Conservation (phyloP, 2,888 invertebrate species). For the Acleris holmiana region DNA sequence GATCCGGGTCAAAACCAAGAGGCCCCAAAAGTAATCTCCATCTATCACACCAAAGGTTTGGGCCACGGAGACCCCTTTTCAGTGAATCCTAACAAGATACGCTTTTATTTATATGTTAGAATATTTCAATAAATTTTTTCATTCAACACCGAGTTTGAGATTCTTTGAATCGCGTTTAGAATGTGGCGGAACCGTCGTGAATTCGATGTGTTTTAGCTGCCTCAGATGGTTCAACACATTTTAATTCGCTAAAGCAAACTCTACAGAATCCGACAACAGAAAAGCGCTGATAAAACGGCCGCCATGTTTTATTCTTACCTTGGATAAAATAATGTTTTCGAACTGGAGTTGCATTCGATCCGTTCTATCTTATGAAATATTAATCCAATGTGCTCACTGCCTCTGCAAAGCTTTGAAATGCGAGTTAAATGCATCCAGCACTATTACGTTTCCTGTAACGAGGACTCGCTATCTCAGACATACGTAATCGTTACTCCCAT, state of each 20-base stretch:
- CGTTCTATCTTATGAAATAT: constrained; percentile 24
- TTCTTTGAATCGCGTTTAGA: constrained; percentile 24
- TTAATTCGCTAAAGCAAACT: constrained; percentile 48
- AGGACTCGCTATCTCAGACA: no score
- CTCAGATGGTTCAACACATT: constrained; percentile 39
- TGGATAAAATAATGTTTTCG: constrained; percentile 56
- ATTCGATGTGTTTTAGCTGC: neutral
- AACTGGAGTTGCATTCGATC: constrained; percentile 43
- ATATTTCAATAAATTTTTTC: constrained; percentile 50
- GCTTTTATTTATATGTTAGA: constrained; percentile 48
- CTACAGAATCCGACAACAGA: constrained; percentile 41
- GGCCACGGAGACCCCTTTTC: constrained; percentile 44
- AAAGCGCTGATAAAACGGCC: constrained; percentile 38
- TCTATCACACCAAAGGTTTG: constrained; percentile 49
- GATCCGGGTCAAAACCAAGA: constrained; percentile 50
- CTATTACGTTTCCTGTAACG: no score
- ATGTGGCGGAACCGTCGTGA: constrained; percentile 1
- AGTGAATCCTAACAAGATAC: constrained; percentile 50
- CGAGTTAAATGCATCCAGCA: constrained; percentile 6
- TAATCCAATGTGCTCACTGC: constrained; percentile 19
- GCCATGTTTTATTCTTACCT: constrained; percentile 55
- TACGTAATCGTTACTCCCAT: no score
- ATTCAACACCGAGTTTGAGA: constrained; percentile 38
- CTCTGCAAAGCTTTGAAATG: constrained; percentile 14
- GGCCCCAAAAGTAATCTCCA: constrained; percentile 52